These are phyloP conservation scores for Phyllotreta cruciferae DNA, from an alignment of 2,888 invertebrate species.

Conservation along the genomic window DNA sequence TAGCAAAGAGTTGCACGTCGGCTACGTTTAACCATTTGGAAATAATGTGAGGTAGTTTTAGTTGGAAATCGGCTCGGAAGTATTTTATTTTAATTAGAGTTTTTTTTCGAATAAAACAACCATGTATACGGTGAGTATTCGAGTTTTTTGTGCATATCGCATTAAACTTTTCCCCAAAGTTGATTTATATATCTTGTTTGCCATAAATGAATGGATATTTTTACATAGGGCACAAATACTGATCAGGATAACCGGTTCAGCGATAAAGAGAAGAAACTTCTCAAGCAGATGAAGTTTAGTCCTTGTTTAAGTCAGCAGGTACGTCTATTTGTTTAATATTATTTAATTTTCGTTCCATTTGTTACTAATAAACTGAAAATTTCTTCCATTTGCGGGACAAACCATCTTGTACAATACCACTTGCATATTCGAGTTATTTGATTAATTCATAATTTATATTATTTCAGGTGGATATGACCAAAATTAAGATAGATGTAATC, in stretches of 20 bases:
- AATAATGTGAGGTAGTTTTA: constrained; percentile 12
- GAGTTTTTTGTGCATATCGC: neutral
- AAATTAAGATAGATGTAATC: constrained; percentile 96
- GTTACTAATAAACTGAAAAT: neutral
- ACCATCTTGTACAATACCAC: neutral
- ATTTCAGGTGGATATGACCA: constrained; percentile 92
- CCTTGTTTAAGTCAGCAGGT: constrained; percentile 93
- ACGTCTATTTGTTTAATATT: constrained; percentile 41
- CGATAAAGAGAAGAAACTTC: constrained; percentile 98
- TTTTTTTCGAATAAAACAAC: constrained; percentile 49
- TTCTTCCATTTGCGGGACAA: too few species aligned
- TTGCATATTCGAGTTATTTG: too few species aligned
- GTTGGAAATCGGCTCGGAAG: constrained; percentile 1
- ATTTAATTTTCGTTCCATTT: constrained; percentile 4
- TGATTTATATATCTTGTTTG: constrained; percentile 29
- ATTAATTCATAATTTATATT: too few species aligned
- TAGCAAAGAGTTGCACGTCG: too few species aligned
- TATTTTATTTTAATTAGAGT: neutral
- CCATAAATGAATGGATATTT: constrained; percentile 45
- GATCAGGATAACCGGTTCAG: constrained; percentile 99
- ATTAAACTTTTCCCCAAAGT: constrained; percentile 31
- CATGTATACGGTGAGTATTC: constrained; percentile 56
- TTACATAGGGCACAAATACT: constrained; percentile 89
- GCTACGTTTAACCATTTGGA: neutral
- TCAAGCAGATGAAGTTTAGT: constrained; percentile 98